A percentile compares a stretch with the other conserved stretches of the same genome.
These are phyloP conservation scores for Hybos culiciformis DNA, from an alignment of 2,888 invertebrate species.

Conservation along the genomic window DNA sequence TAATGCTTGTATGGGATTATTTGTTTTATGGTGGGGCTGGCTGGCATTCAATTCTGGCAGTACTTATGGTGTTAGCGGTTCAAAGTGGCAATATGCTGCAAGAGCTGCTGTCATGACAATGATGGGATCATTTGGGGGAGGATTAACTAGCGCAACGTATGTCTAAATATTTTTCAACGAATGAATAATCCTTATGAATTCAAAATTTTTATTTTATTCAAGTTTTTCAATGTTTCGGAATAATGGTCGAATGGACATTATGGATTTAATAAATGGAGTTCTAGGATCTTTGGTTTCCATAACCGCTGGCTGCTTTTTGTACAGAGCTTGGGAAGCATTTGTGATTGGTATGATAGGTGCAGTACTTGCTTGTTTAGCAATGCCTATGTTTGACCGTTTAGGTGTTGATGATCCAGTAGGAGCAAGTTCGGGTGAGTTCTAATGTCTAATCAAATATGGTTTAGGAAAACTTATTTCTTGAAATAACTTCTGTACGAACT, in stretches of 20 bases:
- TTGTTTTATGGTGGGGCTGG: conserved; percentile 96
- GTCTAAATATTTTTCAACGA: background rate
- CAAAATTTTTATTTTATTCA: conserved; percentile 5
- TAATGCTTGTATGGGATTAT: conserved; percentile 81
- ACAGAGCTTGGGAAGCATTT: conserved; percentile 74
- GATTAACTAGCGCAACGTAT: conserved; percentile 44
- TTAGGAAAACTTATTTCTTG: no score
- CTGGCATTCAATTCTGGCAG: conserved; percentile 89
- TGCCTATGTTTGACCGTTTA: conserved; percentile 63
- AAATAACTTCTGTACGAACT: no score
- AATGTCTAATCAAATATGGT: no score
- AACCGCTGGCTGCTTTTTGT: conserved; percentile 79
- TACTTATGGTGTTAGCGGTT: conserved; percentile 62
- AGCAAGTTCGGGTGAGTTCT: conserved; percentile 57
- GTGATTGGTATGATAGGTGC: conserved; percentile 71
- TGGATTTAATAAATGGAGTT: conserved; percentile 78
- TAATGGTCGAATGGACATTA: conserved; percentile 62
- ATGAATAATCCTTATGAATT: conserved; percentile 17
- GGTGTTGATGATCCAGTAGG: conserved; percentile 78
- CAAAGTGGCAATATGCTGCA: conserved; percentile 85
- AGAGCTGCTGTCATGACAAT: conserved; percentile 81
- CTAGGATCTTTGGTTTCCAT: conserved; percentile 77
- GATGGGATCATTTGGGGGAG: conserved; percentile 83
- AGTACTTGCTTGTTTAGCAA: conserved; percentile 51
- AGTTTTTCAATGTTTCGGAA: conserved; percentile 52